A percentile compares a stretch with the other conserved stretches of the same genome.
Conservation (phyloP, 2,888 invertebrate species). For the Parapristionchus giblindavisi region DNA sequence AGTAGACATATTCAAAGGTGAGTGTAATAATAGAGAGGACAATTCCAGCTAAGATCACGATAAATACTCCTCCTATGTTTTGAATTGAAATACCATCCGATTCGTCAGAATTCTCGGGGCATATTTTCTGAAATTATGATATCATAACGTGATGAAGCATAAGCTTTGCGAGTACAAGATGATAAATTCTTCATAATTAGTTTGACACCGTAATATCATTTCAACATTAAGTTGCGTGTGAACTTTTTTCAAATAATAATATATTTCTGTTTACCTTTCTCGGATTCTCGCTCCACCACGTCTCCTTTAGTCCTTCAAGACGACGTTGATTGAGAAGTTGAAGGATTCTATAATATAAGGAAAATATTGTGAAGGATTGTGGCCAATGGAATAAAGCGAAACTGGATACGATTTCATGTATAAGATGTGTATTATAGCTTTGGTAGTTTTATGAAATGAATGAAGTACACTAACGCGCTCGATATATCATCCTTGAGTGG, state of each 20-base stretch:
- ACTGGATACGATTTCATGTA: neutral
- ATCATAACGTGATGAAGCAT: too few species aligned
- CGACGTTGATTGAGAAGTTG: constrained; percentile 90
- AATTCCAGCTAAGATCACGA: constrained; percentile 86
- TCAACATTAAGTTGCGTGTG: constrained; percentile 94
- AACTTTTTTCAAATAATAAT: constrained; percentile 95
- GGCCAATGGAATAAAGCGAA: neutral
- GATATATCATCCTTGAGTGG: constrained; percentile 61
- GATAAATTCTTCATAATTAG: too few species aligned
- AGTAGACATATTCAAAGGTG: constrained; percentile 82
- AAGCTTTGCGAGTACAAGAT: neutral
- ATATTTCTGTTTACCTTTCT: constrained; percentile 81
- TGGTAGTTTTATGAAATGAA: neutral
- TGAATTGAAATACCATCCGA: constrained; percentile 96
- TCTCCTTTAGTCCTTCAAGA: constrained; percentile 90
- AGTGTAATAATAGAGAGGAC: constrained; percentile 76
- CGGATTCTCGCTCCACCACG: constrained; percentile 93
- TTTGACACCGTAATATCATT: constrained; percentile 81
- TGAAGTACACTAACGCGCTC: constrained; percentile 49
- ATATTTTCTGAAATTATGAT: constrained; percentile 46
- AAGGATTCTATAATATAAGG: constrained; percentile 79
- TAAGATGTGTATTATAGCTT: neutral
- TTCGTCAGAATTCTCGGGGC: constrained; percentile 78
- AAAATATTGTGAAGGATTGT: neutral
- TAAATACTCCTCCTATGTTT: constrained; percentile 97